phyloP scores from a whole-genome alignment of 1,140 invertebrate genomes.

The Adoxophyes honmai region DNA sequence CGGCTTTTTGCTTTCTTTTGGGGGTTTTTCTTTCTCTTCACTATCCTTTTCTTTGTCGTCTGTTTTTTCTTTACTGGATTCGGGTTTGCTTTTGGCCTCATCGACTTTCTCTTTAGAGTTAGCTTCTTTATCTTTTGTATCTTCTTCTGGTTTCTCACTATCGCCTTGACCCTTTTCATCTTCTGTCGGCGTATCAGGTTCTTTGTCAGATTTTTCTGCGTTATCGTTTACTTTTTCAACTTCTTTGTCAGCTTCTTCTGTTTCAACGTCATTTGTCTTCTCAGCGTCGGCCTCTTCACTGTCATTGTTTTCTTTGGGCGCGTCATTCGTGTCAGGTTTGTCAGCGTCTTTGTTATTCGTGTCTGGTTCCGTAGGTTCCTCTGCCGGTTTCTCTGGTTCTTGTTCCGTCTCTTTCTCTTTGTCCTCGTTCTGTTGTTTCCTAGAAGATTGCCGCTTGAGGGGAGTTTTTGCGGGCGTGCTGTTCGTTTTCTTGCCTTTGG shows the following conservation, averaged over 20 bases:
- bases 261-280: neutral
- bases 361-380: conserved; percentile 21
- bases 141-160: conserved; percentile 20
- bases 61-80: neutral
- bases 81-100: neutral
- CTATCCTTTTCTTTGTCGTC: neutral
- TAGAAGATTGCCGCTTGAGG: conserved; percentile 49
- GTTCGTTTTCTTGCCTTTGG: conserved; percentile 50
- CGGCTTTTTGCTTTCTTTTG: neutral
- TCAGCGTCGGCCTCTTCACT: neutral
- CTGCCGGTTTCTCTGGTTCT: conserved; percentile 22
- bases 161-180: conserved; percentile 15
- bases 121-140: neutral
- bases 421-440: conserved; percentile 43
- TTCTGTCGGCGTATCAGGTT: neutral
- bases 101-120: neutral
- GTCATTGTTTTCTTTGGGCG: neutral
- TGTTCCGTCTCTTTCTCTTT: conserved; percentile 25
- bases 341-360: conserved; percentile 23
- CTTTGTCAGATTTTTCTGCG: conserved; percentile 24
- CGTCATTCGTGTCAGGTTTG: neutral
- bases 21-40: neutral
- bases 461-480: conserved; percentile 40
- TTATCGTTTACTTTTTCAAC: conserved; percentile 5
- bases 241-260: conserved; percentile 9